Conservation (phyloP, 2,888 invertebrate species). For the Drosophila dives region DNA sequence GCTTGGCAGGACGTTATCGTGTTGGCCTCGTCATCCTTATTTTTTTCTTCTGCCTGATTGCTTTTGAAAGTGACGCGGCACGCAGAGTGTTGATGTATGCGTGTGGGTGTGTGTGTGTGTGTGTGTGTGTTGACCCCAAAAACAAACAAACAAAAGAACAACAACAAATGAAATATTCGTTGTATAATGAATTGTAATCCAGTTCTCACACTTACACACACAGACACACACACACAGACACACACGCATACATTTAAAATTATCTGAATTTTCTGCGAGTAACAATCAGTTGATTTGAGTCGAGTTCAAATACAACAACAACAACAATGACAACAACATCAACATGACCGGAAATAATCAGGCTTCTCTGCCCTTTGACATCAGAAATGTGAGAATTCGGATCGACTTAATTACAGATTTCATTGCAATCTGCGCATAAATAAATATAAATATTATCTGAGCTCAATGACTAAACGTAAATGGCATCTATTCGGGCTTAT, state of each 20-base stretch:
- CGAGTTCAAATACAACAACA: neutral
- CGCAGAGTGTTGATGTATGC: conserved; percentile 7
- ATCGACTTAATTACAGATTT: neutral
- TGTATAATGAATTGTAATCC: conserved; percentile 50
- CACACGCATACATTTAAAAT: neutral
- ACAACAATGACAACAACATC: neutral
- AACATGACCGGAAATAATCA: neutral
- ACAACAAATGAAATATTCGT: neutral
- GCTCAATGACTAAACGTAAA: neutral
- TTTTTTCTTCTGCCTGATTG: conserved; percentile 18
- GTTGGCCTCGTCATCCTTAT: conserved; percentile 28
- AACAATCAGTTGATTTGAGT: conserved; percentile 1
- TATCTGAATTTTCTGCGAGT: neutral
- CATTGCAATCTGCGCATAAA: neutral
- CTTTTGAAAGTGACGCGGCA: conserved; percentile 31
- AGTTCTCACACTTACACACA: conserved; percentile 29
- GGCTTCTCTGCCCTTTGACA: neutral
- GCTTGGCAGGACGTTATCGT: conserved; percentile 39
- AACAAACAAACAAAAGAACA: conserved; percentile 15
- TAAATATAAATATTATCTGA: neutral
- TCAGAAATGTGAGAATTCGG: neutral
- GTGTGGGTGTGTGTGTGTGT: conserved; percentile 1
- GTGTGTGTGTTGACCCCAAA: conserved; percentile 63
- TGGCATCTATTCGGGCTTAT: neutral
- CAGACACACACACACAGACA: conserved; percentile 17